These are phyloP conservation scores for Callimorpha dominula DNA, from an alignment of 2,888 invertebrate genomes.

Conservation along the genomic window DNA sequence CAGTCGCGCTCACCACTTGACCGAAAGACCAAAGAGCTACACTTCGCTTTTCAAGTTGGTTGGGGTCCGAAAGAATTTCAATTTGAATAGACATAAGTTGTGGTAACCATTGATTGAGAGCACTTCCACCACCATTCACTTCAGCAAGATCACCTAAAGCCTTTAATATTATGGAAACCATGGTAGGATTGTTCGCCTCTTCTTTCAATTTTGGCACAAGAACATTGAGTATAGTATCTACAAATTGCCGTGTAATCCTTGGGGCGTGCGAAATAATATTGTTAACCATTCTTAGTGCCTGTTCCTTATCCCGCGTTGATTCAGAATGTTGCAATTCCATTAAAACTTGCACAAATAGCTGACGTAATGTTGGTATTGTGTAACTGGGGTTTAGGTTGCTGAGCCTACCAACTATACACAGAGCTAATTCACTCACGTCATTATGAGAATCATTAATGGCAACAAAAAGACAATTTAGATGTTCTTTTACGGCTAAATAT, in stretches of 20 bases:
- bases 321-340: conserved; percentile 98
- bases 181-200: conserved; percentile 95
- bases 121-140: conserved; percentile 94
- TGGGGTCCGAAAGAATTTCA: conserved; percentile 97
- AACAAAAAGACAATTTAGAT: conserved; percentile 96
- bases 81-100: conserved; percentile 95
- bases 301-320: conserved; percentile 98
- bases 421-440: conserved; percentile 97
- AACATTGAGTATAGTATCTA: conserved; percentile 96
- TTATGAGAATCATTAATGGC: conserved; percentile 98
- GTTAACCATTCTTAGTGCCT: conserved; percentile 97
- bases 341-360: conserved; percentile 95
- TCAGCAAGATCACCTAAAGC: conserved; percentile 98
- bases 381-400: conserved; percentile 99
- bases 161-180: conserved; percentile 95
- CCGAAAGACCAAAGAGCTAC: conserved; percentile 98
- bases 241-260: conserved; percentile 96
- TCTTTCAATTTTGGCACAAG: conserved; percentile 96
- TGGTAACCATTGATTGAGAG: conserved; percentile 95
- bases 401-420: conserved; percentile 96
- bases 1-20: conserved; percentile 98
- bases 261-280: conserved; percentile 98
- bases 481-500: conserved; percentile 98
- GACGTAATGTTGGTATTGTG: conserved; percentile 97
- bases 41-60: conserved; percentile 96